Evolutionary conservation across 1,140 invertebrate genomes (phyloP), one percentile per base, ranked within the genome.

Genomic region (Platyura marginata): DNA sequence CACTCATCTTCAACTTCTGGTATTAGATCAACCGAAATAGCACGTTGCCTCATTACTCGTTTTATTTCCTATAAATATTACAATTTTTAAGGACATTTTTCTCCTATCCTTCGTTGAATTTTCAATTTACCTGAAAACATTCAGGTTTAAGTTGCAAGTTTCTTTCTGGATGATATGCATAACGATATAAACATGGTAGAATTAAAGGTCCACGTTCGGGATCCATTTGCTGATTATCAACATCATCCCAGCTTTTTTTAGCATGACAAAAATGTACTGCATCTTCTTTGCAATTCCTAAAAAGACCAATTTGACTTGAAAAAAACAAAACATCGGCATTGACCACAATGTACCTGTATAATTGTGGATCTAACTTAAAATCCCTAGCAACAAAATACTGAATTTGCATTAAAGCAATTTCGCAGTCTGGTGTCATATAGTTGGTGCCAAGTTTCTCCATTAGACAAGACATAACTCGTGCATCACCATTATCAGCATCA

Each of bases 351-450:
- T 18, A 9, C 15, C 34, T 61, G 55, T 90, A 97, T 13, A 98
- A 65, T 46, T 82, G 77, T 0, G 86, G 79, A 67, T 98, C 93
- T 35, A 98, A 61, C 55, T 84, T 88, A 53, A 89, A 98, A 66
- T 97, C 88, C 50, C 94, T 73, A 0, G 88, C 81, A 40, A 97
- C 75, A 65, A 98, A 98, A 61, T 94, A 98, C 54, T 98, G 92
- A 53, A 98, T 93, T 67, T 97, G 89, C 16, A 96, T 67, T 21
- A 98, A 65, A 19, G 86, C 81, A 41, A 82, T 73, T 67, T 94
- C 87, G 67, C 95, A 98, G 15, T 81, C 75, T 43, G 75, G 74
- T 2, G 74, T 81, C 92, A 98, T 97, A 40, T 74, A 63, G 33
- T 75, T 71, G 1, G 80, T 79, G 32, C 85, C 86, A 25, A 96